phyloP scores from a whole-genome alignment of 2,888 invertebrate genomes.

The Folsomia manolachei region DNA sequence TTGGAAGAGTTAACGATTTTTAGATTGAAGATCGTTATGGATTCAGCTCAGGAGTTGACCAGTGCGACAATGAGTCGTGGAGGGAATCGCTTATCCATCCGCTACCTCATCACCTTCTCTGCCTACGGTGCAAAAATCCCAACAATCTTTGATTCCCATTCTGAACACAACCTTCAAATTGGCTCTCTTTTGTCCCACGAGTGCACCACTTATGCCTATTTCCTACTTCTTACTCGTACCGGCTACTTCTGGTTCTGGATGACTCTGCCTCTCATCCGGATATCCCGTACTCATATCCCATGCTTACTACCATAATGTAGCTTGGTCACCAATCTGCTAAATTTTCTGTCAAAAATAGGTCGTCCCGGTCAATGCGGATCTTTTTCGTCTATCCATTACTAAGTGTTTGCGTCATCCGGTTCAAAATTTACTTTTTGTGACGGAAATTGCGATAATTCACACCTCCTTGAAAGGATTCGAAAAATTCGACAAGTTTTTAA shows the following conservation, averaged over 20 bases:
- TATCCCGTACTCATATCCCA: not conserved
- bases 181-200: conserved; percentile 7
- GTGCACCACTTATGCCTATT: conserved; percentile 4
- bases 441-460: too few species aligned
- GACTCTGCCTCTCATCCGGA: not conserved
- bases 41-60: conserved; percentile 40
- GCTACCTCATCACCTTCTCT: conserved; percentile 8
- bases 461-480: too few species aligned
- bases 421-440: too few species aligned
- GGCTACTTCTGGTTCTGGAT: too few species aligned
- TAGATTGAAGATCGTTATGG: conserved; percentile 19
- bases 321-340: not conserved
- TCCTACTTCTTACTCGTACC: not conserved
- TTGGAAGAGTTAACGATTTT: conserved; percentile 10
- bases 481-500: too few species aligned
- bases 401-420: too few species aligned
- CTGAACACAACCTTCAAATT: not conserved
- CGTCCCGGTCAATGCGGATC: too few species aligned
- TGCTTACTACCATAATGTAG: not conserved
- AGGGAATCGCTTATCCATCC: conserved; percentile 31
- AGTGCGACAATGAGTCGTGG: conserved; percentile 47
- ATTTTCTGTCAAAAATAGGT: not conserved
- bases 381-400: too few species aligned
- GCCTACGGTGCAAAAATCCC: not conserved
- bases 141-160: not conserved